Base-by-base conservation (phyloP, 2,797 vertebrate species). In the Anas bahamensis region DNA sequence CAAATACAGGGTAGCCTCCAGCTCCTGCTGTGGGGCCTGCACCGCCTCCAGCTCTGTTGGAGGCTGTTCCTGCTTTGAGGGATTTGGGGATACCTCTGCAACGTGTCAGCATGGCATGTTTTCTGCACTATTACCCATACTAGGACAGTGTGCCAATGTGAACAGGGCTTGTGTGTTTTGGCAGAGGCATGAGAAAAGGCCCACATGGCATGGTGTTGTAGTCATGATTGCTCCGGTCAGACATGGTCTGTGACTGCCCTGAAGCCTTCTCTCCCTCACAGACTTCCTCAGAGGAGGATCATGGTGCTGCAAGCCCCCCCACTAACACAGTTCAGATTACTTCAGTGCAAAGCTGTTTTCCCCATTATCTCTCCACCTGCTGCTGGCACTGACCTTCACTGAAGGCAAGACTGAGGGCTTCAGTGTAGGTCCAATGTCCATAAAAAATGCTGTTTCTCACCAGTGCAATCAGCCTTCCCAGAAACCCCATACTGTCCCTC, bases 101-200 rank as follows among this genome's bases (percentile, higher is more conserved):
- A 50, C 9, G 2, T 4, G 4, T 50, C 46, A 44, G 24, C 0
- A 0, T 22, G 46, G 24, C 0, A 0, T 5, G 12, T 35, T 82
- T 88, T 44, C 44, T 44, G 26, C 31, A 52, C 8, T 55, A 21
- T 28, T 59, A 64, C 24, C 39, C 56, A 9, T 46, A 19, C 3
- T 5, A 33, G 23, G 70, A 17, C 37, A 68, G n/a, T 28, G 22
- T 35, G 39, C 28, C 37, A 11, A 9, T 21, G n/a, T 44, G 46
- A 83, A 29, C 17, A 56, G 24, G 18, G 15, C 19, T 68, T 60
- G 10, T 31, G 22, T 42, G 35, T 57, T 78, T 75, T 65, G 56
- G 28, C 48, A 76, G 28, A 24, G 21, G 16, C 0, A 0, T 29
- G 22, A 93, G 56, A 29, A 82, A 48, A 93, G 17, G 13, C 56